Evolutionary conservation across 2,888 invertebrate genomes (phyloP).

Genomic region (Halictus quadricinctus): DNA sequence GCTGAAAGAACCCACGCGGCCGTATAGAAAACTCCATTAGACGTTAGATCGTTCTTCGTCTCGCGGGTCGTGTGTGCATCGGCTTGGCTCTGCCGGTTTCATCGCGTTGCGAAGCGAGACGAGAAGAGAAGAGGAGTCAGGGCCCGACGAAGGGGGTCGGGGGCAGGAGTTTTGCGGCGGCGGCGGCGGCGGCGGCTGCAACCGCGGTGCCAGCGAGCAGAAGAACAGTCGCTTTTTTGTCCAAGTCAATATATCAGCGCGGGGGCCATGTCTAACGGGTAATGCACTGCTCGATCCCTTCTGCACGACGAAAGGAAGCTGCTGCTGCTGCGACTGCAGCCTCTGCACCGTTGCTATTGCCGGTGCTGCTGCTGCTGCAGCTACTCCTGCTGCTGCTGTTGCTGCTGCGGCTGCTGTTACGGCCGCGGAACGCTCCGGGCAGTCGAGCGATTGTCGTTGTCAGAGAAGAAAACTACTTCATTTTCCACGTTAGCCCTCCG

Average conservation of each 20-base stretch:
- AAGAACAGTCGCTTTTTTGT: constrained; percentile 80
- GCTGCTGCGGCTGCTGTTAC: constrained; percentile 25
- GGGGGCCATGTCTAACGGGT: constrained; percentile 81
- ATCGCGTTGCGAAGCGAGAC: constrained; percentile 56
- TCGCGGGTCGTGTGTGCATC: constrained; percentile 33
- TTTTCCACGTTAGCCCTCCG: constrained; percentile 62
- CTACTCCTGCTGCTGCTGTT: constrained; percentile 29
- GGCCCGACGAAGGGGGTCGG: constrained; percentile 31
- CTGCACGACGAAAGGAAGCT: constrained; percentile 67
- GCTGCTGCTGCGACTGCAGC: constrained; percentile 37
- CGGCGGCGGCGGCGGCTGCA: constrained; percentile 43
- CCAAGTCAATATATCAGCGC: constrained; percentile 80
- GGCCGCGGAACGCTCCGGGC: constrained; percentile 63
- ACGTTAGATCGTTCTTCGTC: constrained; percentile 57
- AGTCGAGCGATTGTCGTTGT: constrained; percentile 64
- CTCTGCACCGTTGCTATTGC: constrained; percentile 36
- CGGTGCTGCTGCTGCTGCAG: not conserved
- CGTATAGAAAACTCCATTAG: constrained; percentile 64
- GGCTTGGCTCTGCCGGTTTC: constrained; percentile 26
- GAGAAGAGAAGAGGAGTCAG: constrained; percentile 40
- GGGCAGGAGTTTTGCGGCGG: constrained; percentile 38
- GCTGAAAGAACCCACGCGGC: constrained; percentile 55
- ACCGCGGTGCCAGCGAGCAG: constrained; percentile 71
- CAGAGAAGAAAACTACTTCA: constrained; percentile 71
- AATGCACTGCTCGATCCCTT: constrained; percentile 78